Base-by-base conservation (phyloP, 2,113 vertebrate genomes). In the Phodopus roborovskii region DNA sequence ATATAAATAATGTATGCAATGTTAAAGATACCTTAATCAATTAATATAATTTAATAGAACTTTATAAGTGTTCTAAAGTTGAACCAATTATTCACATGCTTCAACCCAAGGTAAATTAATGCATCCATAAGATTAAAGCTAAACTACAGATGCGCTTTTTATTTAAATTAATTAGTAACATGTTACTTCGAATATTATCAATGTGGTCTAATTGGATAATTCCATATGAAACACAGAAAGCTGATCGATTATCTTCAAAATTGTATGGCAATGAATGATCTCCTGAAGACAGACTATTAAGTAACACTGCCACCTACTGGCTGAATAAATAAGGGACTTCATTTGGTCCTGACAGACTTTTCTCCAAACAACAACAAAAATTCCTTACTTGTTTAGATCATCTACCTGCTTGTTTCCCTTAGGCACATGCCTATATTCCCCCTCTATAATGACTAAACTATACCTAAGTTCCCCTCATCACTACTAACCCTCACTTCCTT, bases 231-330 rank as follows among this genome's bases (percentile, higher is more conserved):
- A 28, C 64, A 36, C 45, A 22, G 33, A 53, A 26, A 68, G 20
- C 26, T 53, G 5, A 30, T 36, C 45, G 5, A 30, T 36, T 58
- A 22, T 64, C 64, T 81, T 74, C 58, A 82, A 70, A 78, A 42
- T 5, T 85, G 7, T 82, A 88, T 83, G 11, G 33, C 45, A 26
- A 10, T 20, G 6, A 58, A 83, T 62, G n/a, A 45, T n/a, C 17
- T 53, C 20, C 66, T 75, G 10, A 71, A 22, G 71, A 89, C 6
- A 85, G 50, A 15, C n/a, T 26, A 70, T 60, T 48, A 79, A 79
- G 42, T 45, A 79, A 73, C 81, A 56, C 56, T 91, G 64, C 87
- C 81, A 73, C 73, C 92, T 90, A 30, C 7, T 87, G 88, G 73
- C 20, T 81, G 1, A 9, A 53, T 13, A 71, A 4, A 92, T 7